Evolutionary conservation across 2,797 vertebrate species (phyloP), one percentile per base, ranked within the genome.

Genomic region (Bovichtus diacanthus): DNA sequence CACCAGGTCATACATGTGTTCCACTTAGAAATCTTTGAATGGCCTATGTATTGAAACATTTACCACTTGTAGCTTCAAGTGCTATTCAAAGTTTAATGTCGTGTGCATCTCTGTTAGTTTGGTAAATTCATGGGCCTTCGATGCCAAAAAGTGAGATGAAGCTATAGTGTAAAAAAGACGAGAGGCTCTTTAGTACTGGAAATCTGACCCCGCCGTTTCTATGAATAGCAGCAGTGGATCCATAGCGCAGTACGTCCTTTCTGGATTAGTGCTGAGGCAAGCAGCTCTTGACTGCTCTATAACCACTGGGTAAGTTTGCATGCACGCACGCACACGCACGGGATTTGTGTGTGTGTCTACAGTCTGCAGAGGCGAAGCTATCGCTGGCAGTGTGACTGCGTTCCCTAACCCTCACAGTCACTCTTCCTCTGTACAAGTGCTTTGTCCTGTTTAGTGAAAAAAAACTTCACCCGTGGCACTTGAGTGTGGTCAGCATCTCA

Each of bases 231-330:
- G 60, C 85, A 74, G 74, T 68, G 70, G 74, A 80, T 84, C 62
- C 64, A 27, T 60, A 49, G 83, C 84, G 76, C 54, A 74, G 63
- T 60, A 34, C 50, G 70, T 71, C 72, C 70, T 3, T 62, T 54
- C 78, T 65, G 64, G 65, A 76, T 87, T 88, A 78, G 50, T 87
- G 91, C 88, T 90, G 88, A 92, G 74, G 88, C 86, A 80, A 85
- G 90, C 90, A 86, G 53, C 85, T 85, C 86, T 77, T 84, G 68
- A 53, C 82, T 65, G 85, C 72, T 75, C 49, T 61, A 50, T 36
- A 81, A 59, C 80, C 88, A 84, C 82, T 65, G 67, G 78, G 82
- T 84, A 84, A 44, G 70, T 81, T 86, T 85, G 78, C 66, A 69
- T 46, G 70, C 70, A 77, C 62, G 72, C 29, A 55, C 34, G 23